Percentiles rank a stretch among this genome's conserved stretches.
Evolutionary conservation across 2,113 vertebrate genomes (phyloP).

Genomic region (Equus przewalskii): DNA sequence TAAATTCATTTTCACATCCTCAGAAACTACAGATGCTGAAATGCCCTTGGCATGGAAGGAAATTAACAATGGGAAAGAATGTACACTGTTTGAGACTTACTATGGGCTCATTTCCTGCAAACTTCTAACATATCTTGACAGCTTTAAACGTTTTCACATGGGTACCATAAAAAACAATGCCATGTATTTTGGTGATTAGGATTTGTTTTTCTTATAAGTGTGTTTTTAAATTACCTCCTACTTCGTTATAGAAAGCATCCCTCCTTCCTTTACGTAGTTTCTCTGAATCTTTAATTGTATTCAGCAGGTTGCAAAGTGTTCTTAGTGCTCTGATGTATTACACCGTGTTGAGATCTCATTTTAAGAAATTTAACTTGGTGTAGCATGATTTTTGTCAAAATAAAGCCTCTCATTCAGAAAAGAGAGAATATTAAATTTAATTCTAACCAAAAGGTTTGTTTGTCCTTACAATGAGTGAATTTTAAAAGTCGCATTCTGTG

Average conservation of each 20-base stretch:
- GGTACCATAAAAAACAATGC: constrained; percentile 75
- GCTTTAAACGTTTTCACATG: constrained; percentile 87
- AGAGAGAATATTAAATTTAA: constrained; percentile 6
- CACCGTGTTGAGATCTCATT: constrained; percentile 28
- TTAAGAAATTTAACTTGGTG: constrained; percentile 58
- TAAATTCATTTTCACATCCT: constrained; percentile 94
- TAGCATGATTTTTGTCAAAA: constrained; percentile 64
- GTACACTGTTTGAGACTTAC: constrained; percentile 93
- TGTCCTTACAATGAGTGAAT: background rate
- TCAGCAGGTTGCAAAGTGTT: constrained; percentile 31
- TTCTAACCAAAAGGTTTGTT: background rate
- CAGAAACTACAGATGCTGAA: constrained; percentile 84
- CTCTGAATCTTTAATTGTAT: constrained; percentile 45
- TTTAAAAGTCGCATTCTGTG: background rate
- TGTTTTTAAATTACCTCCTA: constrained; percentile 28
- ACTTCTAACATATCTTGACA: constrained; percentile 93
- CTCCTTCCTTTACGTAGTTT: background rate
- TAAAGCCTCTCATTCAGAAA: constrained; percentile 43
- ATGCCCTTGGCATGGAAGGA: constrained; percentile 91
- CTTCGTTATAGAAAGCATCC: background rate
- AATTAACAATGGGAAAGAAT: constrained; percentile 85
- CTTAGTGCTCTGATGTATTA: background rate
- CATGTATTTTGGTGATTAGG: constrained; percentile 80
- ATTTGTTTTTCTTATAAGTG: background rate
- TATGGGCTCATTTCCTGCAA: constrained; percentile 94